Percentiles rank a stretch among this genome's conserved stretches.
Conservation (phyloP, 1,140 invertebrate genomes). For the Trachymyrmex septentrionalis region DNA sequence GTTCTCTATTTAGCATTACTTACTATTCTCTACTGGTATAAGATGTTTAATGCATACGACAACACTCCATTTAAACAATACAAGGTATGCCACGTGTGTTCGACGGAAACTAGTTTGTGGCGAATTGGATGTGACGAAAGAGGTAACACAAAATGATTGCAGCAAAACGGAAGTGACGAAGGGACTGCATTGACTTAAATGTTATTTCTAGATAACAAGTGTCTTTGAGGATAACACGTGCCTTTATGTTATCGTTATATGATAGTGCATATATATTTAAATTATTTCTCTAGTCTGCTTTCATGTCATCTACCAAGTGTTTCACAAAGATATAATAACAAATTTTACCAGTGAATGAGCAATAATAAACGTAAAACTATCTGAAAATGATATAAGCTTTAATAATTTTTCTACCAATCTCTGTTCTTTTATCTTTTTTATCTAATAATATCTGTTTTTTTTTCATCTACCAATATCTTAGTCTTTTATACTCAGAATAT, state of each 20-base stretch:
- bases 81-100: conserved; percentile 14
- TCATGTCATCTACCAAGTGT: not conserved
- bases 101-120: conserved; percentile 19
- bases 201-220: conserved; percentile 14
- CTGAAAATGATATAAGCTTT: not conserved
- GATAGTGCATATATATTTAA: conserved; percentile 5
- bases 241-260: not conserved
- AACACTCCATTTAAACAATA: conserved; percentile 38
- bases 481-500: not conserved
- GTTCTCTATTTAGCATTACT: conserved; percentile 9
- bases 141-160: conserved; percentile 32
- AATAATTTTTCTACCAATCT: not conserved
- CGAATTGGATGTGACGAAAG: conserved; percentile 45
- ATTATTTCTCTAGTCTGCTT: not conserved
- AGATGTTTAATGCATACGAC: conserved; percentile 55
- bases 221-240: not conserved
- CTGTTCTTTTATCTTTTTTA: too few relatives aligned
- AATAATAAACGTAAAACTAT: not conserved
- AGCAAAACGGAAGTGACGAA: conserved; percentile 15
- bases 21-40: conserved; percentile 12
- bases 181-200: conserved; percentile 30
- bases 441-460: too few relatives aligned
- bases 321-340: not conserved
- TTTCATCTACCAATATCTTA: too few relatives aligned
- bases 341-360: not conserved